Base-by-base conservation (phyloP, 2,113 vertebrate genomes). In the Solenodon paradoxus region DNA sequence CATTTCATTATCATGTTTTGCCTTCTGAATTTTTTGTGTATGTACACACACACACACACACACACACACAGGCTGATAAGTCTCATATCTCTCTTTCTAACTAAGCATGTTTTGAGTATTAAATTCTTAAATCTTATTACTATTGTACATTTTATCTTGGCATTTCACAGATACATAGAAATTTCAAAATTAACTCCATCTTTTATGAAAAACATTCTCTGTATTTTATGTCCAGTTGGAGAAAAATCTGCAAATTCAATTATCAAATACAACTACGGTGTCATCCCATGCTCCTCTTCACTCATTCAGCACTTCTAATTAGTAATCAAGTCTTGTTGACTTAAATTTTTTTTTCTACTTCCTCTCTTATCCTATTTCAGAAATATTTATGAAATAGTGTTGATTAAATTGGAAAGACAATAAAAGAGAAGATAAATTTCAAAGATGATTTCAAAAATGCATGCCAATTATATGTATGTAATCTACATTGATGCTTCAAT, bases 91-190 rank as follows among this genome's bases (percentile, higher is more conserved):
- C 30, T 75, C 13, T 32, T 80, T 13, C 40, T 92, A 81, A 88
- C 22, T 10, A 64, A 81, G 22, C 86, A 4, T 69, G 5, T 40
- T 86, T 35, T n/a, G n/a, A 77, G 35, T 83, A 63, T 11, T 9
- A 57, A 80, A 63, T 22, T 88, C 35, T 77, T 28, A 74, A 92
- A 22, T 53, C 40, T 38, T 47, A 74, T 80, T 82, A 49, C 75
- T n/a, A 57, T 16, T 59, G 0, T 71, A 10, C 5, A 53, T 89
- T 95, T 93, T 90, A 75, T 80, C 79, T 92, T 96, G 77, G 24
- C 30, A 90, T 30, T 64, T 80, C 40, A 95, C 16, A 81, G 47
- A 94, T 42, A 87, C 45, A 26, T 80, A 38, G 96, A 77, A 90
- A 71, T 96, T 95, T 95, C 57, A 53, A 69, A 84, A 53, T 75